Base-by-base conservation (phyloP, 2,888 invertebrate genomes). In the Shargacucullia verbasci region DNA sequence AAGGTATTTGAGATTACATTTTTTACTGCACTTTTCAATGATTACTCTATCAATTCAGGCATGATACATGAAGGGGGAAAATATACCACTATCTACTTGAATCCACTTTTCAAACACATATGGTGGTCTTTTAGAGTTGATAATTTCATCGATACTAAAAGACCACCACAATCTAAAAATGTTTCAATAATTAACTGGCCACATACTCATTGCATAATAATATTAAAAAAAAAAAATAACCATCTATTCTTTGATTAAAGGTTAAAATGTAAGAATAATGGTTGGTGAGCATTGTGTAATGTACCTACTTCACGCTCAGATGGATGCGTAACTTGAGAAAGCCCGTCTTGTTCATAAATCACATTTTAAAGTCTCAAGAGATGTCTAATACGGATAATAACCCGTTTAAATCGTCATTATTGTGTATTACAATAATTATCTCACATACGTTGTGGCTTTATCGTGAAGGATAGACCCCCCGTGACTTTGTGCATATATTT, bases 371-470 rank as follows among this genome's bases (percentile, higher is more conserved):
- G 33, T 57, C 66, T 25, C 69, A 31, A 53, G 33, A 54, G 33
- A 58, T 25, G 20, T 49, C 13, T 58, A 48, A 68, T 58, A 53
- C 8, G 39, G 33, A 57, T 68, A 62, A 57, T 57, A 68, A 62
- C 40, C 43, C 15, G 13, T 63, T 63, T 49, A 68, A 63, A 63
- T 59, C 59, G 47, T 63, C 39, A 49, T 67, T 39, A 58, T 33
- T 45, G 68, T 57, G 14, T 57, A 47, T 61, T 61, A 56, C 8
- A 61, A 20, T 29, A 29, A 50, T 65, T 61, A 68, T 52, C 34
- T 61, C 34, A 48, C 44, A 40, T 11, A 40, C 40, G 46, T 60
- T 49, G 48, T 60, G 12, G 27, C 31, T 37, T 55, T 60, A 43
- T 15, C 40, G 31, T 31, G 13, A 39, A 34, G 29, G 4, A 13